Evolutionary conservation across 2,888 invertebrate genomes (phyloP), one percentile per base, ranked within the genome.

Genomic region (Spatulosminthurus flaviceps): DNA sequence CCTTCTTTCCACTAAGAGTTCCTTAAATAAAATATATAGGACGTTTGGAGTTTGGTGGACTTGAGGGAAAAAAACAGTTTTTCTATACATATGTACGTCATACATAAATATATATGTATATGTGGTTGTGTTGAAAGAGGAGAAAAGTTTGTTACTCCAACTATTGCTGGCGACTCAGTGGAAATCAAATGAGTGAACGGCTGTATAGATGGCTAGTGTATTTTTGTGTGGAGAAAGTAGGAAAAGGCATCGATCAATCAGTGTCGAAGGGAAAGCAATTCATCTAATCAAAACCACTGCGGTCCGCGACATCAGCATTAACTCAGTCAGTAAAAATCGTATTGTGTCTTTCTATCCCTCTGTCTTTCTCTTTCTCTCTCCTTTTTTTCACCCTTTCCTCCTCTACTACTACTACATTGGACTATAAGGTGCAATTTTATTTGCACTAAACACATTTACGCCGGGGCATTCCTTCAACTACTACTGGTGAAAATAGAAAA

Each of bases 251-350:
- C 83, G 82, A 83, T 83, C 83, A 83, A 81, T 83, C 82, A 81
- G 81, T 78, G 80, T 78, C 78, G 71, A 80, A 77, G 79, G 71
- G 81, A 80, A 81, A 81, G 82, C 81, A 83, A 83, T 83, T 83
- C 81, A 82, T 82, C 81, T 82, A 80, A 82, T 82, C 81, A 79
- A 82, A 77, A 71, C 79, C 76, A 29, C 72, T 61, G 72, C 71
- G 64, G 78, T 78, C 76, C 79, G 74, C 42, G 73, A 78, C 78
- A 78, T 72, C 26, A 73, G 29, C 72, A 73, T 78, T 66, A 64
- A 78, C 71, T 71, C 70, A 69, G 60, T 28, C 69, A 69, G 77
- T 76, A 67, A 76, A 75, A 76, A 76, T 76, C 76, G 41, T 67
- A 76, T 76, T 76, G 66, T 76, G 76, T 67, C 67, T 67, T 61